A percentile compares a stretch with the other conserved stretches of the same genome.
phyloP scores from a whole-genome alignment of 2,888 invertebrate genomes.

The Caprella mutica region DNA sequence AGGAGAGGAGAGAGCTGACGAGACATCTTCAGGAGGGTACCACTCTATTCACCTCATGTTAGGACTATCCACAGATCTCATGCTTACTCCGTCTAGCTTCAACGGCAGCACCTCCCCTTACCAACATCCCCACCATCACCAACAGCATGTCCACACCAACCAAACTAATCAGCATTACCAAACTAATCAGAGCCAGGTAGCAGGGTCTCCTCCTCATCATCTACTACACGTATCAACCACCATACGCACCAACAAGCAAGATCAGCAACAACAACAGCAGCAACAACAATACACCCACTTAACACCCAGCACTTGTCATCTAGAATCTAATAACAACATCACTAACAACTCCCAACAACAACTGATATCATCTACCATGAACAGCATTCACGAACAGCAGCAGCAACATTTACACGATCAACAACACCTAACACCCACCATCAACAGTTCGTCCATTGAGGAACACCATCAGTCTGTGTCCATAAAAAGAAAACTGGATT shows the following conservation, averaged over 20 bases:
- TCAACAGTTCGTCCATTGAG: background rate
- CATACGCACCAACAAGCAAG: background rate
- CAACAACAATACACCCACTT: background rate
- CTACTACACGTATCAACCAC: background rate
- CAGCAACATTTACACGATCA: background rate
- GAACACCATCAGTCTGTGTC: background rate
- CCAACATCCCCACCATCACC: conserved; percentile 5
- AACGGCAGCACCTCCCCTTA: conserved; percentile 3
- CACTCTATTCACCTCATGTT: conserved; percentile 37
- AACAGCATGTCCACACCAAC: conserved; percentile 7
- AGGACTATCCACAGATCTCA: conserved; percentile 32
- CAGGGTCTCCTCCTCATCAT: background rate
- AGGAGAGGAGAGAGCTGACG: background rate
- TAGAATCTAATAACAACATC: background rate
- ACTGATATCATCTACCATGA: background rate
- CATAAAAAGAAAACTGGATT: background rate
- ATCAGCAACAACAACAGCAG: background rate
- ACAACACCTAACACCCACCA: background rate
- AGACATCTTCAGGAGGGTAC: conserved; percentile 17
- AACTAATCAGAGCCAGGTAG: too few species aligned
- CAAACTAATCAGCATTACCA: conserved; percentile 6
- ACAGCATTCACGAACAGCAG: background rate
- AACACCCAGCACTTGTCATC: background rate
- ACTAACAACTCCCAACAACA: background rate
- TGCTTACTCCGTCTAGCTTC: conserved; percentile 13